A percentile compares a stretch with the other conserved stretches of the same genome.
Evolutionary conservation across 53 echinoderm and acorn worm genomes (phyloP).

Genomic region (Pentamera pediparva): DNA sequence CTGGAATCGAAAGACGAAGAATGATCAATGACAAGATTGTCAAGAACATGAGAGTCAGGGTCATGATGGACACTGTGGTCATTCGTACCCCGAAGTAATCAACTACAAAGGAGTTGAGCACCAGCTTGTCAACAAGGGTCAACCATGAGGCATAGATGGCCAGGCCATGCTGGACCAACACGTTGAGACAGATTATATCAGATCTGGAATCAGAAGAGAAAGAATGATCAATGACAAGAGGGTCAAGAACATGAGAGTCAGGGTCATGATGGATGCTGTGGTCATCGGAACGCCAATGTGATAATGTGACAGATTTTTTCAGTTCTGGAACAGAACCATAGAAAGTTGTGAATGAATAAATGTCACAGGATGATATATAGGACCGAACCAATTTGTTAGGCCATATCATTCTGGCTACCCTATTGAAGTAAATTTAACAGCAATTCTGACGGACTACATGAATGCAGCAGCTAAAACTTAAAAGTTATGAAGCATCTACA

Average conservation of each 20-base stretch:
- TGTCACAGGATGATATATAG: too few species aligned
- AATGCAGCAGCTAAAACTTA: too few species aligned
- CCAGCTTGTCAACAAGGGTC: background rate
- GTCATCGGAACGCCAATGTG: slow-evolving; percentile 2
- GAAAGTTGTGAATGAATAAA: too few species aligned
- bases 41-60: background rate
- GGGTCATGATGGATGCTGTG: background rate
- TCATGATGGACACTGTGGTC: background rate
- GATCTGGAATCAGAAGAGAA: background rate
- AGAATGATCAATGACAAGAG: background rate
- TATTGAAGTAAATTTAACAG: too few species aligned
- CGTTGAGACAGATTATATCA: background rate
- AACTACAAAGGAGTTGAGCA: slow-evolving; percentile 1
- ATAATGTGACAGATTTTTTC: too few species aligned
- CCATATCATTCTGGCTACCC: too few species aligned
- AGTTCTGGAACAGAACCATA: too few species aligned
- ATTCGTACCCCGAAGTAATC: background rate
- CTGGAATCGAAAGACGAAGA: background rate
- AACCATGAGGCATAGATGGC: slow-evolving; percentile 10
- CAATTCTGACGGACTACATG: too few species aligned
- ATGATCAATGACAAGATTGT: background rate
- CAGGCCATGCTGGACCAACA: slow-evolving; percentile 14
- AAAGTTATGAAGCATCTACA: too few species aligned
- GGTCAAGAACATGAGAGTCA: background rate
- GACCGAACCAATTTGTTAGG: too few species aligned